These are phyloP conservation scores for Zoanthus sansibaricus DNA, from an alignment of 92 coral and sea anemone species.

Conservation along the genomic window DNA sequence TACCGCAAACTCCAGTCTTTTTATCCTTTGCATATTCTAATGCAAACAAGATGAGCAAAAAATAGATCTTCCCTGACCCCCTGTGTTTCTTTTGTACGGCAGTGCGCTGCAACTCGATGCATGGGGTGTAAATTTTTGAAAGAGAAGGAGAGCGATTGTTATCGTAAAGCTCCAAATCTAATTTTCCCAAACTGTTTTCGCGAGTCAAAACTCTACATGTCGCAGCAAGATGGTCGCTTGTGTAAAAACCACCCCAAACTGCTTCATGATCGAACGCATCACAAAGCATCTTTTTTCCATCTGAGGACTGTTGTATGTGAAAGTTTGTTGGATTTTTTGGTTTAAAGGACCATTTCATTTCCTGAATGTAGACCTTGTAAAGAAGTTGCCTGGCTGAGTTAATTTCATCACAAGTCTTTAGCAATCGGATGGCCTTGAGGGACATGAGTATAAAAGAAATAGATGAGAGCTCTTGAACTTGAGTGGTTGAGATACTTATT, in stretches of 20 bases:
- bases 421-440: not conserved
- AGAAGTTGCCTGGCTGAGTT: slow-evolving; percentile 31
- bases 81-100: slow-evolving; percentile 21
- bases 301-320: slow-evolving; percentile 16
- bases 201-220: slow-evolving; percentile 25
- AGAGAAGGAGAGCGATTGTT: not conserved
- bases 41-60: not conserved
- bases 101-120: slow-evolving; percentile 22
- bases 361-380: slow-evolving; percentile 48
- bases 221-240: slow-evolving; percentile 19
- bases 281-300: slow-evolving; percentile 46
- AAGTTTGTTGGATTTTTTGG: slow-evolving; percentile 40
- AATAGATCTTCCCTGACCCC: not conserved
- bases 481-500: no score
- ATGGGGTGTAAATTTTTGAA: not conserved
- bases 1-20: slow-evolving; percentile 15
- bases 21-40: not conserved
- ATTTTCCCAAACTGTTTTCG: slow-evolving; percentile 45
- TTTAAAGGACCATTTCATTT: slow-evolving; percentile 32
- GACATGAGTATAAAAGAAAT: not conserved
- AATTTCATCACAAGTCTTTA: no score
- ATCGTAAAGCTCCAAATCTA: slow-evolving; percentile 48
- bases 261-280: slow-evolving; percentile 51
- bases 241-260: slow-evolving; percentile 40
- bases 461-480: not conserved